Evolutionary conservation across 2,797 vertebrate genomes (phyloP).

Genomic region (Pelodytes ibericus): DNA sequence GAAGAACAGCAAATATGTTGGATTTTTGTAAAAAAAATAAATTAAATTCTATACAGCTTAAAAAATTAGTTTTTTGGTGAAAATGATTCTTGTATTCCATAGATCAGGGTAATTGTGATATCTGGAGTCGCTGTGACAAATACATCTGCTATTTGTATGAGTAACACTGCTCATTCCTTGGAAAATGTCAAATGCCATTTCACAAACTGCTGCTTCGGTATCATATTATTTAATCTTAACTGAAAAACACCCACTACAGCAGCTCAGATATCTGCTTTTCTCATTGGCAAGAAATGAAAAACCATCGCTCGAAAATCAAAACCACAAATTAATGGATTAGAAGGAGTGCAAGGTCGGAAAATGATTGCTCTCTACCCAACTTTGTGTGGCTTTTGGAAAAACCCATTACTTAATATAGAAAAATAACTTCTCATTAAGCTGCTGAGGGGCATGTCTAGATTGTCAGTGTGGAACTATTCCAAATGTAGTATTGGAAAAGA

Average conservation of each 20-base stretch:
- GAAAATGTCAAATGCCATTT: conserved; percentile 52
- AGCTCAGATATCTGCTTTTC: conserved; percentile 10
- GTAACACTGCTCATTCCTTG: conserved; percentile 27
- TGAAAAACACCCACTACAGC: conserved; percentile 43
- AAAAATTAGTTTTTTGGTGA: neutral
- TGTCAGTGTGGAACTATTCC: conserved; percentile 25
- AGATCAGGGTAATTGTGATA: conserved; percentile 20
- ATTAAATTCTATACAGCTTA: neutral
- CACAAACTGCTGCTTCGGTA: conserved; percentile 41
- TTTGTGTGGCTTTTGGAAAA: conserved; percentile 44
- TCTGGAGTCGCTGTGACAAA: neutral
- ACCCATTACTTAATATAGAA: conserved; percentile 50
- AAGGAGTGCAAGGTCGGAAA: conserved; percentile 34
- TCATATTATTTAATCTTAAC: conserved; percentile 48
- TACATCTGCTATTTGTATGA: conserved; percentile 16
- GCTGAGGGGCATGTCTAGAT: conserved; percentile 21
- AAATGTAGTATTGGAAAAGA: conserved; percentile 13
- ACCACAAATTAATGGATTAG: conserved; percentile 46
- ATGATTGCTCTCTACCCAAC: conserved; percentile 35
- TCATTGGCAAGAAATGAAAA: conserved; percentile 38
- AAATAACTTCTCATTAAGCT: conserved; percentile 52
- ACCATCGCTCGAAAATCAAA: conserved; percentile 32
- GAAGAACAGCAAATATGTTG: neutral
- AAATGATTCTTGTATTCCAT: neutral
- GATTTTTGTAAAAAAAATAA: too few relatives aligned